These are phyloP conservation scores for Raja brachyura DNA, from an alignment of 2,113 vertebrate genomes.

Conservation along the genomic window DNA sequence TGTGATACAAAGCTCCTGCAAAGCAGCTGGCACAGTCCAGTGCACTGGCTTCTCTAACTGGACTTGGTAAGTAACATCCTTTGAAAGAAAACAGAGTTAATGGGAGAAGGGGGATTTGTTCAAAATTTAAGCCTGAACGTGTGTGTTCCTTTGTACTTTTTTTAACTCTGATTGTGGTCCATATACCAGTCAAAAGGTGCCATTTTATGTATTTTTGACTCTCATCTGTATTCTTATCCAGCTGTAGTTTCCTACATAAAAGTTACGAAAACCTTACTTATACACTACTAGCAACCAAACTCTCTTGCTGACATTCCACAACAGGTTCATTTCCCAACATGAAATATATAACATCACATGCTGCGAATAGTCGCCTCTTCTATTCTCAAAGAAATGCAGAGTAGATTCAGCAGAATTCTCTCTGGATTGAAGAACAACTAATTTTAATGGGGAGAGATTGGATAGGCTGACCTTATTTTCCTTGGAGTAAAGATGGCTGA, in stretches of 20 bases:
- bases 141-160: conserved; percentile 5
- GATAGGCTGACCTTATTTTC: no score
- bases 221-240: background rate
- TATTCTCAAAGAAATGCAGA: background rate
- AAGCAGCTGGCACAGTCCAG: conserved; percentile 99
- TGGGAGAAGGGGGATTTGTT: conserved; percentile 32
- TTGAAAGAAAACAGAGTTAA: conserved; percentile 52
- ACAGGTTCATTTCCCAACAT: background rate
- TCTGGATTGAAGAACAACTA: no score
- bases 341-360: no score
- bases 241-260: conserved; percentile 13
- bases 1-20: conserved; percentile 99
- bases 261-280: conserved; percentile 12
- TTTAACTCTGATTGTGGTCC: background rate
- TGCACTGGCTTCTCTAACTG: conserved; percentile 99
- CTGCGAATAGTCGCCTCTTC: background rate
- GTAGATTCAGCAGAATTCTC: no score
- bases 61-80: conserved; percentile 92
- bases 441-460: no score
- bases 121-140: conserved; percentile 15
- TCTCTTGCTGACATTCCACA: background rate
- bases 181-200: background rate
- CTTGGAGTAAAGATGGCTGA: no score
- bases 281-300: conserved; percentile 12
- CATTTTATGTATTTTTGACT: background rate